These are phyloP conservation scores for Amia ocellicauda DNA, from an alignment of 2,113 vertebrate genomes.

Conservation along the genomic window DNA sequence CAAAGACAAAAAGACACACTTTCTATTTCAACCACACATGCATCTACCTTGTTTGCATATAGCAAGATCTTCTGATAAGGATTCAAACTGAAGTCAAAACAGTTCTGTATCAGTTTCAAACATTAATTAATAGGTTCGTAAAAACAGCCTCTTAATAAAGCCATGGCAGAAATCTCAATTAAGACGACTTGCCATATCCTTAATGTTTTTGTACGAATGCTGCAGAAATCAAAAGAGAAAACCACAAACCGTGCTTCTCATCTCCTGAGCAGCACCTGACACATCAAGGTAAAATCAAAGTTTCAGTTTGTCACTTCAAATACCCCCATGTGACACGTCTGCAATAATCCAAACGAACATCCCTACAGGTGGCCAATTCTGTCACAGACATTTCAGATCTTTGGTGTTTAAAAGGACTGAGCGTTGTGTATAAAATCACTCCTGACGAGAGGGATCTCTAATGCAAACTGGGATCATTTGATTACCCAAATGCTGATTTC, in stretches of 20 bases:
- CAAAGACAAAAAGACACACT: not conserved
- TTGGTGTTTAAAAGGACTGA: too few species aligned
- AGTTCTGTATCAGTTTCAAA: not conserved
- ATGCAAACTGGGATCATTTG: too few species aligned
- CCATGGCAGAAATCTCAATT: too few species aligned
- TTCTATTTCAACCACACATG: not conserved
- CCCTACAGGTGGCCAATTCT: too few species aligned
- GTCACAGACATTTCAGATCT: too few species aligned
- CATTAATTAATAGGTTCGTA: not conserved
- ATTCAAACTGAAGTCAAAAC: too few species aligned
- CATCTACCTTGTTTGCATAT: not conserved
- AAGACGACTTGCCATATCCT: not conserved
- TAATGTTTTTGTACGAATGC: not conserved
- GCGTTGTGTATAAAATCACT: too few species aligned
- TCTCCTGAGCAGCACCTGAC: not conserved
- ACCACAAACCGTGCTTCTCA: not conserved
- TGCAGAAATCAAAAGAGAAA: not conserved
- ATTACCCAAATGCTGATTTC: too few species aligned
- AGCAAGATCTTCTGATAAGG: too few species aligned
- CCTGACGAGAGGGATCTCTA: too few species aligned
- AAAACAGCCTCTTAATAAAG: not conserved
- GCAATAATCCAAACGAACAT: not conserved
- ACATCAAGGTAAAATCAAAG: not conserved
- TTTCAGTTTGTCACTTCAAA: not conserved
- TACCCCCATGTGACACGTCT: not conserved